Percentiles rank a stretch among this genome's conserved stretches.
These are phyloP conservation scores for Drosophila obscura DNA, from an alignment of 1,140 invertebrate species.

Conservation along the genomic window DNA sequence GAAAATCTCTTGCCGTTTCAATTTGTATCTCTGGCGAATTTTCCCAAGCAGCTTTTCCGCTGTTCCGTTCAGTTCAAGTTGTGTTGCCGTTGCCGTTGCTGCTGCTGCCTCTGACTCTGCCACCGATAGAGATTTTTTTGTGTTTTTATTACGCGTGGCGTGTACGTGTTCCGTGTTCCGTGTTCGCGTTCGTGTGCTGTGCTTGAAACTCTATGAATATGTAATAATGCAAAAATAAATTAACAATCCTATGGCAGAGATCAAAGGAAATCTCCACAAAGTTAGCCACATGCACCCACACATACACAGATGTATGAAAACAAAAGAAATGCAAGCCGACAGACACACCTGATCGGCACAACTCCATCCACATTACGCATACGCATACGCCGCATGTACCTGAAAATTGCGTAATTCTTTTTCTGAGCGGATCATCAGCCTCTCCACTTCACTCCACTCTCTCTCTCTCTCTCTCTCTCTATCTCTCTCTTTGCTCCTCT, in stretches of 20 bases:
- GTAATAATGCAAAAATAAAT: constrained; percentile 24
- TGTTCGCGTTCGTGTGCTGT: constrained; percentile 11
- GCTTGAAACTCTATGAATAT: constrained; percentile 22
- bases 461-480: constrained; percentile 31
- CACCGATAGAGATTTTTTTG: constrained; percentile 32
- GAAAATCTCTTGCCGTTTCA: constrained; percentile 11
- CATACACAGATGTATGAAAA: constrained; percentile 1
- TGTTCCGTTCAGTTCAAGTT: constrained; percentile 63
- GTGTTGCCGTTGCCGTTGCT: constrained; percentile 53
- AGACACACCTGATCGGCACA: constrained; percentile 14
- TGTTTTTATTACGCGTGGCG: constrained; percentile 17
- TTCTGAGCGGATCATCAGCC: constrained; percentile 18
- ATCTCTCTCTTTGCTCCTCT: constrained; percentile 25
- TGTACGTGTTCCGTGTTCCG: constrained; percentile 19
- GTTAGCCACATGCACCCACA: constrained; percentile 18
- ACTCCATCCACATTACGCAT: constrained; percentile 58
- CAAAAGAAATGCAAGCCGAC: background rate
- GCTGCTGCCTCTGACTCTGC: constrained; percentile 29
- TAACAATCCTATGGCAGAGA: constrained; percentile 5
- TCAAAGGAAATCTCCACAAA: background rate
- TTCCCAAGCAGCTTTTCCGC: constrained; percentile 56
- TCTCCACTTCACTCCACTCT: too few species aligned
- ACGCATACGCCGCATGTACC: constrained; percentile 45
- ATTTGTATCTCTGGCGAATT: constrained; percentile 65
- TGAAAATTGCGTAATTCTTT: constrained; percentile 65